Evolutionary conservation across 1,140 invertebrate species (phyloP).

Genomic region (Drosophila subpulchrella): DNA sequence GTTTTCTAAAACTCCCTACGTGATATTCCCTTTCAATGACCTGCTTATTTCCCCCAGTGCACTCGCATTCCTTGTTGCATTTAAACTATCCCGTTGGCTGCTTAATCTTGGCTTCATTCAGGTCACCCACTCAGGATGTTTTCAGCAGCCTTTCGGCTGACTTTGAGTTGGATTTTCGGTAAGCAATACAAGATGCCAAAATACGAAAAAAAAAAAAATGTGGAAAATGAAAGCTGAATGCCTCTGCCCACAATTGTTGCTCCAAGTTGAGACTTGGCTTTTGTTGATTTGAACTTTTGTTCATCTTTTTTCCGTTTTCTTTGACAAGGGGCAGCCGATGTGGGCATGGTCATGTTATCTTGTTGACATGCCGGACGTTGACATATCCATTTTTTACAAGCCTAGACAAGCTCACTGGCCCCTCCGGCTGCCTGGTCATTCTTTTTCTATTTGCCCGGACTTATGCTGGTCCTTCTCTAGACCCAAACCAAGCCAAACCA

Average conservation of each 20-base stretch:
- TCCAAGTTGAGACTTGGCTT: slow-evolving; percentile 51
- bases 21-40: neutral
- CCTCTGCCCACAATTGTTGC: slow-evolving; percentile 58
- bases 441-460: slow-evolving; percentile 47
- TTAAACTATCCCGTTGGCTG: slow-evolving; percentile 17
- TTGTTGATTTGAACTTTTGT: slow-evolving; percentile 76
- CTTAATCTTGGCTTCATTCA: slow-evolving; percentile 47
- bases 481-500: too few species aligned
- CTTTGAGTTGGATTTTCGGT: slow-evolving; percentile 47
- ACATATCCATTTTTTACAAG: slow-evolving; percentile 81
- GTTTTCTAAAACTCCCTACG: neutral
- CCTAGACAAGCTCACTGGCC: slow-evolving; percentile 37
- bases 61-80: slow-evolving; percentile 13
- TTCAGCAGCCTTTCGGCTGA: slow-evolving; percentile 46
- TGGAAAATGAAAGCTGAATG: neutral
- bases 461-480: slow-evolving; percentile 41
- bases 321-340: slow-evolving; percentile 46
- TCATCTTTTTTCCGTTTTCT: slow-evolving; percentile 35
- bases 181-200: slow-evolving; percentile 36
- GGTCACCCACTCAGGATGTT: slow-evolving; percentile 37
- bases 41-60: slow-evolving; percentile 3
- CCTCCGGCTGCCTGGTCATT: slow-evolving; percentile 31
- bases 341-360: slow-evolving; percentile 70
- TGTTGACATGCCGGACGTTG: slow-evolving; percentile 80
- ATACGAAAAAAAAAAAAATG: neutral